Conservation (phyloP, 2,797 vertebrate species). For the Danio kyathit region DNA sequence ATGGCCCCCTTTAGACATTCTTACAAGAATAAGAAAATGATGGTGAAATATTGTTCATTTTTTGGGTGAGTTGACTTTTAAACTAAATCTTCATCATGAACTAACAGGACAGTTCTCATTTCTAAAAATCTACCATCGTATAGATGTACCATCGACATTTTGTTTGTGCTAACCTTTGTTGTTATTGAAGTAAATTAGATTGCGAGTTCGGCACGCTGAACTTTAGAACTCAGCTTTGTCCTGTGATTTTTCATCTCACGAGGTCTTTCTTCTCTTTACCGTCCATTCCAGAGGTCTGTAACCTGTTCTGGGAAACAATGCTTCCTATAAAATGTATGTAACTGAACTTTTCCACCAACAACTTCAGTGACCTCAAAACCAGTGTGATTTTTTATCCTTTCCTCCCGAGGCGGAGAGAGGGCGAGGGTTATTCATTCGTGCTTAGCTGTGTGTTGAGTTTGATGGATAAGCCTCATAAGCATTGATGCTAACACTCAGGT, state of each 20-base stretch:
- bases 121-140: too few species aligned
- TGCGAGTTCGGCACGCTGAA: background rate
- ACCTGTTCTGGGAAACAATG: background rate
- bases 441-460: constrained; percentile 92
- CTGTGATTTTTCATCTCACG: background rate
- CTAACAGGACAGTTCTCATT: too few species aligned
- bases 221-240: constrained; percentile 2
- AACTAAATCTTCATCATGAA: too few species aligned
- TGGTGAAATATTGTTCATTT: too few species aligned
- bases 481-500: constrained; percentile 90
- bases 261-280: background rate
- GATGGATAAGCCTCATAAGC: constrained; percentile 93
- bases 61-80: too few species aligned
- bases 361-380: constrained; percentile 51
- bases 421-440: constrained; percentile 89
- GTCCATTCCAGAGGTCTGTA: constrained; percentile 19
- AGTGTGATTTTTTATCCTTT: constrained; percentile 73
- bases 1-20: background rate
- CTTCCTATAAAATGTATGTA: constrained; percentile 18
- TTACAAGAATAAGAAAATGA: too few species aligned
- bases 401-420: constrained; percentile 80
- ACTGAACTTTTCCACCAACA: constrained; percentile 36
- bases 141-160: background rate
- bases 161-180: background rate
- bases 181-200: background rate